Conservation (phyloP, 2,797 vertebrate genomes). For the Lophius americanus region DNA sequence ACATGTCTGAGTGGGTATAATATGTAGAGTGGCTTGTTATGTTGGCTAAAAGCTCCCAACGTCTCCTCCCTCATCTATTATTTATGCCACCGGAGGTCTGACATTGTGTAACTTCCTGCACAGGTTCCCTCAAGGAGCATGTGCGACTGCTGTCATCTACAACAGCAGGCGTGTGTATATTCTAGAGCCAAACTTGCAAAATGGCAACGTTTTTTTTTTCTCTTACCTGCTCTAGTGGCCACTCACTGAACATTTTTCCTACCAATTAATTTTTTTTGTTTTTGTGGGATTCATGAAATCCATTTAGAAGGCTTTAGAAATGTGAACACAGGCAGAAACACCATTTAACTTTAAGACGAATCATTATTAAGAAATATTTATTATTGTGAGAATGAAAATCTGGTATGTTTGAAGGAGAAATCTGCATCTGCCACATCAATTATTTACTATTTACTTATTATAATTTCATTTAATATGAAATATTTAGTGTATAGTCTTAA, state of each 20-base stretch:
- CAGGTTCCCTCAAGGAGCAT: conserved; percentile 24
- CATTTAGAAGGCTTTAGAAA: no score
- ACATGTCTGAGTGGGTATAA: conserved; percentile 63
- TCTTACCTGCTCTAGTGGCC: not conserved
- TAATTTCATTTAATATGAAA: not conserved
- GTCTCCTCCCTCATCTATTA: conserved; percentile 66
- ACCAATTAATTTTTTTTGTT: not conserved
- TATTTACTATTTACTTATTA: no score
- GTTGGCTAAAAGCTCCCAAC: conserved; percentile 69
- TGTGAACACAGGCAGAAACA: no score
- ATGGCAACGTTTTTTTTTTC: not conserved
- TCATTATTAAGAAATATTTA: no score
- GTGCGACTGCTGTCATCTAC: conserved; percentile 12
- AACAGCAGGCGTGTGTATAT: not conserved
- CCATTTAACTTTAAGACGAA: no score
- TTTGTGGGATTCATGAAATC: not conserved
- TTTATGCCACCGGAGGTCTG: conserved; percentile 55
- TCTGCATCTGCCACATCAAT: no score
- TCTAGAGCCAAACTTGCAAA: not conserved
- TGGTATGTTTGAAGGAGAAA: no score
- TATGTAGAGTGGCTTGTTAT: conserved; percentile 68
- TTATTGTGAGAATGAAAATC: no score
- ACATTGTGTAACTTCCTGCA: conserved; percentile 57
- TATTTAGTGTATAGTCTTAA: conserved; percentile 7
- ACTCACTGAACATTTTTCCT: not conserved